Evolutionary conservation across 2,113 vertebrate genomes (phyloP).

Genomic region (Pseudopipra pipra): DNA sequence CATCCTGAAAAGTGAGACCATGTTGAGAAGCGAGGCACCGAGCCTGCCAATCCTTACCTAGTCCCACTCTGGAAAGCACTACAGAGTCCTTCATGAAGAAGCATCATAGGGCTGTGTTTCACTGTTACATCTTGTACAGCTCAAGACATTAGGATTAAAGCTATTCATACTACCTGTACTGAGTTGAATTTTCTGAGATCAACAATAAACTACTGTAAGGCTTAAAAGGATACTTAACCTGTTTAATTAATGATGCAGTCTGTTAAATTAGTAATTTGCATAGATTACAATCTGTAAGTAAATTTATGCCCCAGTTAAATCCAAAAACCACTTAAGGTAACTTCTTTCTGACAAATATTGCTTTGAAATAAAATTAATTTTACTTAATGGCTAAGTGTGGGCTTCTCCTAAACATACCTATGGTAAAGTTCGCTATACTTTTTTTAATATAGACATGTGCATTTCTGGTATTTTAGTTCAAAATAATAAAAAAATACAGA

Average conservation of each 20-base stretch:
- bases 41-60: background rate
- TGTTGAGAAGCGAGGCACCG: background rate
- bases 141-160: conserved; percentile 32
- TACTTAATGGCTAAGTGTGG: background rate
- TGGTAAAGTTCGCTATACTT: background rate
- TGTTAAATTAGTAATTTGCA: conserved; percentile 49
- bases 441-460: background rate
- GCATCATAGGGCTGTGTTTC: background rate
- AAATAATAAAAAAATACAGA: background rate
- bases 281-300: conserved; percentile 3
- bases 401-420: background rate
- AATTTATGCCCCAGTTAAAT: conserved; percentile 11
- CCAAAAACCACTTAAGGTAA: background rate
- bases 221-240: conserved; percentile 27
- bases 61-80: background rate
- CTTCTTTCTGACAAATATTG: background rate
- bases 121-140: background rate
- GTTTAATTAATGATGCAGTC: conserved; percentile 17
- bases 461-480: conserved; percentile 10
- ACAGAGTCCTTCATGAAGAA: background rate
- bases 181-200: background rate
- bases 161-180: background rate
- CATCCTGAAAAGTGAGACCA: background rate
- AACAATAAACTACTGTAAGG: conserved; percentile 27
- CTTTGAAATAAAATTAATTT: background rate